Evolutionary conservation across 2,888 invertebrate genomes (phyloP), one percentile per base, ranked within the genome.

Genomic region (Macropis europaea): DNA sequence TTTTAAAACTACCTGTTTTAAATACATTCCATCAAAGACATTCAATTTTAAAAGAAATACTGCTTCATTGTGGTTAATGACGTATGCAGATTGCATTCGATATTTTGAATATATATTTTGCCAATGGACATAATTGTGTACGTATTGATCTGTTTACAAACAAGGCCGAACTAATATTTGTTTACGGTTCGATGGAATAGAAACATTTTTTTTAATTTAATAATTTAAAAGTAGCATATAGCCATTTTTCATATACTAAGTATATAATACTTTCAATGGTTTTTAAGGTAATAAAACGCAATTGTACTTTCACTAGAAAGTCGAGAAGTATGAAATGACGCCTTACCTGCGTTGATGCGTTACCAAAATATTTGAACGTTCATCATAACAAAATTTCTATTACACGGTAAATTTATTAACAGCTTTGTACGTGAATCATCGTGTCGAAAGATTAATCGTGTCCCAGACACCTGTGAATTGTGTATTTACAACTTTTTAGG

Each of bases 101-200:
- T n/a, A n/a, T n/a, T n/a, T n/a, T n/a, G n/a, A n/a, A n/a, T n/a
- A n/a, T n/a, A n/a, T n/a, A n/a, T 26, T 17, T 34, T 13, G 19
- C 9, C 15, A 47, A n/a, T 19, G 0, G 22, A 19, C 7, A 47
- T 1, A 28, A 43, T 47, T 28, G 17, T 28, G 28, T 36, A 47
- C 36, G 62, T 59, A 73, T 64, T 52, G 48, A 71, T 76, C 40
- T 76, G 66, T 77, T 79, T 74, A 75, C 70, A 79, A 81, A 69
- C 47, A 53, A 48, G 32, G 24, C 2, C 5, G 6, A 38, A 57
- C 61, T 19, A 66, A 42, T 28, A 9, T 24, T 52, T 50, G 32
- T 19, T 47, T 28, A 19, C n/a, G 7, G 9, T 26, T n/a, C n/a
- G n/a, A 15, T 36, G 3, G 7, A n/a, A 28, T 26, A 0, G n/a